Percentiles rank a stretch among this genome's conserved stretches.
Evolutionary conservation across 53 echinoderm and acorn worm genomes (phyloP).

Genomic region (Hippasteria phrygiana): DNA sequence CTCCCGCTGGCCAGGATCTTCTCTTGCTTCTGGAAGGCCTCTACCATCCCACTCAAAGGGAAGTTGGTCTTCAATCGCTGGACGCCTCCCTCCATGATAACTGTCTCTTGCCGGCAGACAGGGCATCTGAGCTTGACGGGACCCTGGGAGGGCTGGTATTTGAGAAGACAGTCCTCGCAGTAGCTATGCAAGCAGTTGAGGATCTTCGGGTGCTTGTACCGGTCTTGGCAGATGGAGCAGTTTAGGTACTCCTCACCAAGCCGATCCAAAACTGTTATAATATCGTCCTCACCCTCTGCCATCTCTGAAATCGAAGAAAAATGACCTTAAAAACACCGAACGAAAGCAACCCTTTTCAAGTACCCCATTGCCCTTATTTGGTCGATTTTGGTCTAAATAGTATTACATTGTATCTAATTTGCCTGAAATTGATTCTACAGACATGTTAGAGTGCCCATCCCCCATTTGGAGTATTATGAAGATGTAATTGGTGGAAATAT

Average conservation of each 20-base stretch:
- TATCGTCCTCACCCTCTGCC: constrained; percentile 5
- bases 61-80: constrained; percentile 74
- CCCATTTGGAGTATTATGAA: too few relatives aligned
- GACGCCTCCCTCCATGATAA: constrained; percentile 67
- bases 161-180: constrained; percentile 70
- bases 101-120: constrained; percentile 73
- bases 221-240: constrained; percentile 71
- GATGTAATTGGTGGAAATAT: too few relatives aligned
- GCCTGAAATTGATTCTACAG: too few relatives aligned
- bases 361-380: too few relatives aligned
- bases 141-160: constrained; percentile 59
- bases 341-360: too few relatives aligned
- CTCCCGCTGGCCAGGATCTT: constrained; percentile 18
- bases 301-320: constrained; percentile 1
- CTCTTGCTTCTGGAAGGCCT: constrained; percentile 54
- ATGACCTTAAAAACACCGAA: not conserved
- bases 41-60: constrained; percentile 60
- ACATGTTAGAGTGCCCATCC: too few relatives aligned
- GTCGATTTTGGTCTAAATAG: too few relatives aligned
- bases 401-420: too few relatives aligned
- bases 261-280: constrained; percentile 12
- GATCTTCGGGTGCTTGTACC: constrained; percentile 72
- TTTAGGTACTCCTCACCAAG: constrained; percentile 66
- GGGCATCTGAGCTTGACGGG: constrained; percentile 67
- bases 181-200: constrained; percentile 81